phyloP scores from a whole-genome alignment of 1,140 invertebrate species.

The Orius insidiosus region DNA sequence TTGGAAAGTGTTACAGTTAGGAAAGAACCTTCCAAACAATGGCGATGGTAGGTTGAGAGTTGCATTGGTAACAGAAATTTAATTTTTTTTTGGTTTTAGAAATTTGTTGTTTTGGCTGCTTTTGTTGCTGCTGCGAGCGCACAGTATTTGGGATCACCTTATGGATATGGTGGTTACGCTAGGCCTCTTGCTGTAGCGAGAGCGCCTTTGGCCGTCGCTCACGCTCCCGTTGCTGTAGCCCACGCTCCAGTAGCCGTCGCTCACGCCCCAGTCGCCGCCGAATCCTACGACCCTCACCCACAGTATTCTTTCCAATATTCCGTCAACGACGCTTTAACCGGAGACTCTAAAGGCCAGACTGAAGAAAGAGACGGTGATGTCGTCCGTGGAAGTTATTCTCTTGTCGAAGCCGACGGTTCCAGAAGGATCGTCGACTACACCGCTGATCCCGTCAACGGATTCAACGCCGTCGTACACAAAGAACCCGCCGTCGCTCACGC shows the following conservation, averaged over 20 bases:
- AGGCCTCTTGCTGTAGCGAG: background rate
- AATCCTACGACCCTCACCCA: slow-evolving; percentile 14
- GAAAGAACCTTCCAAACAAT: too few species aligned
- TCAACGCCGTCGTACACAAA: slow-evolving; percentile 38
- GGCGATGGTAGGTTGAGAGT: too few species aligned
- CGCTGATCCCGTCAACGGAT: slow-evolving; percentile 31
- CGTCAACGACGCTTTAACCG: slow-evolving; percentile 23
- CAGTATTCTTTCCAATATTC: slow-evolving; percentile 24
- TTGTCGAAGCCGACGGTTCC: slow-evolving; percentile 22
- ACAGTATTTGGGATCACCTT: slow-evolving; percentile 1
- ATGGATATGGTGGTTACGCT: background rate
- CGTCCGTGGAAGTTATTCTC: slow-evolving; percentile 13
- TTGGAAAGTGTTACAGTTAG: too few species aligned
- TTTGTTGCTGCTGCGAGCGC: slow-evolving; percentile 4
- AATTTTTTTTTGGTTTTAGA: background rate
- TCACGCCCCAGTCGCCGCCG: slow-evolving; percentile 19
- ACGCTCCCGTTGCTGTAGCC: background rate
- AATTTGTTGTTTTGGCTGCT: slow-evolving; percentile 3
- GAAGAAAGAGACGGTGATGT: slow-evolving; percentile 19
- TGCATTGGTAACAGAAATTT: too few species aligned
- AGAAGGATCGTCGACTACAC: slow-evolving; percentile 22
- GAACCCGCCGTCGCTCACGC: slow-evolving; percentile 25
- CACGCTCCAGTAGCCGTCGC: too few species aligned
- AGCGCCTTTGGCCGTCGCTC: slow-evolving; percentile 1
- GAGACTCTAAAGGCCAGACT: slow-evolving; percentile 24